A percentile compares a stretch with the other conserved stretches of the same genome.
These are phyloP conservation scores for Malachius bipustulatus DNA, from an alignment of 2,888 invertebrate genomes.

Conservation along the genomic window DNA sequence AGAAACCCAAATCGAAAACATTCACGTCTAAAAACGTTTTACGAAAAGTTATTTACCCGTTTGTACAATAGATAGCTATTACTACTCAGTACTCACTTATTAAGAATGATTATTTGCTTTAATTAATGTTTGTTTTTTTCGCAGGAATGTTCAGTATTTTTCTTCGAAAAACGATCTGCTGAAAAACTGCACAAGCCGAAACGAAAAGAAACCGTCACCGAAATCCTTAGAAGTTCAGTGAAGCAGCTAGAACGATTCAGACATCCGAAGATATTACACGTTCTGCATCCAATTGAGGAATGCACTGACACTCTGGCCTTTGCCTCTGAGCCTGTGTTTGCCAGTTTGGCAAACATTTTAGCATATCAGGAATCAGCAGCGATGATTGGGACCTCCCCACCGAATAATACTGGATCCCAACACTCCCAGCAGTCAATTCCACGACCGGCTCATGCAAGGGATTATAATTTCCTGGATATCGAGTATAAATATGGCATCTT, in stretches of 20 bases:
- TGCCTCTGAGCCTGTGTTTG: conserved; percentile 83
- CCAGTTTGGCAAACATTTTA: conserved; percentile 80
- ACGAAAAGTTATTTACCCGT: no score
- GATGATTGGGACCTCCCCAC: no score
- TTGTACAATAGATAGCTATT: no score
- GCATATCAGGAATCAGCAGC: conserved; percentile 60
- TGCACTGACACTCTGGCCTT: conserved; percentile 82
- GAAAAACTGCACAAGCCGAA: conserved; percentile 89
- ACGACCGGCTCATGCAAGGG: conserved; percentile 56
- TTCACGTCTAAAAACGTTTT: no score
- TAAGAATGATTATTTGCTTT: background rate
- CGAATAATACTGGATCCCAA: conserved; percentile 38
- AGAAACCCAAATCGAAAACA: no score
- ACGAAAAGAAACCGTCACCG: conserved; percentile 82
- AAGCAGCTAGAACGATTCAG: conserved; percentile 68
- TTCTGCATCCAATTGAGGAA: conserved; percentile 66
- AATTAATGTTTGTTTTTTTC: no score
- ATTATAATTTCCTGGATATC: conserved; percentile 81
- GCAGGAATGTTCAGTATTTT: conserved; percentile 87
- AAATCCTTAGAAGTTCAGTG: conserved; percentile 70
- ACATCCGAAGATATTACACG: conserved; percentile 68
- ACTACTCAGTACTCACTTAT: no score
- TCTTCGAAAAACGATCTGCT: conserved; percentile 85
- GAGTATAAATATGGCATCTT: conserved; percentile 88
- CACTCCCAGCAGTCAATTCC: conserved; percentile 33